Evolutionary conservation across 2,113 vertebrate species (phyloP).

Genomic region (Suncus etruscus): DNA sequence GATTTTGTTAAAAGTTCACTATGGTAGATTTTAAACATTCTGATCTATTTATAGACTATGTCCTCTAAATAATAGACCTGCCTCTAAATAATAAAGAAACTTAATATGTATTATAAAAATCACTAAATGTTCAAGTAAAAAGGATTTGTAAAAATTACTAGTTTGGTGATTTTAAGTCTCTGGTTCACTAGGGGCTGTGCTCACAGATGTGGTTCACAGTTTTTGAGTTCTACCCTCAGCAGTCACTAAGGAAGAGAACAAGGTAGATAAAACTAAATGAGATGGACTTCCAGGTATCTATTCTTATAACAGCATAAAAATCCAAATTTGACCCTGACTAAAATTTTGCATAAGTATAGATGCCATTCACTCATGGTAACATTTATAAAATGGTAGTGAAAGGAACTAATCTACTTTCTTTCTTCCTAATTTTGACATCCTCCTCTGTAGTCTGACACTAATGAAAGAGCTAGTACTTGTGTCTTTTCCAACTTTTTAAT

Average conservation of each 20-base stretch:
- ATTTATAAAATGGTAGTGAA: background rate
- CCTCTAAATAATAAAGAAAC: background rate
- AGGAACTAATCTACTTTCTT: background rate
- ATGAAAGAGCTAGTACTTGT: background rate
- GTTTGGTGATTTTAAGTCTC: background rate
- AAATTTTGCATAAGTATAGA: background rate
- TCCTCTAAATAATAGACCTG: background rate
- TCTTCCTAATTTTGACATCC: background rate
- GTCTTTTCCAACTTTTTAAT: background rate
- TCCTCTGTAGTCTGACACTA: background rate
- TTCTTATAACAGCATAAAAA: slow-evolving; percentile 13
- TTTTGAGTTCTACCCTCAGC: background rate
- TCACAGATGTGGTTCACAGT: too few relatives aligned
- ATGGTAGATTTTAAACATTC: background rate
- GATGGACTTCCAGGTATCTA: background rate
- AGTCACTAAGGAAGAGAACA: background rate
- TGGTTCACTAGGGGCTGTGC: background rate
- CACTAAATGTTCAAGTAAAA: background rate
- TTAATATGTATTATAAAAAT: background rate
- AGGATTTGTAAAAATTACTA: background rate
- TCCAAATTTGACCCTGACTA: background rate
- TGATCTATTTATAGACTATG: background rate
- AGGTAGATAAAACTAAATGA: background rate
- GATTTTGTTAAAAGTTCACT: background rate
- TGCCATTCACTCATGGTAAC: background rate